Base-by-base conservation (phyloP, 1,140 invertebrate genomes). In the Manduca sexta region DNA sequence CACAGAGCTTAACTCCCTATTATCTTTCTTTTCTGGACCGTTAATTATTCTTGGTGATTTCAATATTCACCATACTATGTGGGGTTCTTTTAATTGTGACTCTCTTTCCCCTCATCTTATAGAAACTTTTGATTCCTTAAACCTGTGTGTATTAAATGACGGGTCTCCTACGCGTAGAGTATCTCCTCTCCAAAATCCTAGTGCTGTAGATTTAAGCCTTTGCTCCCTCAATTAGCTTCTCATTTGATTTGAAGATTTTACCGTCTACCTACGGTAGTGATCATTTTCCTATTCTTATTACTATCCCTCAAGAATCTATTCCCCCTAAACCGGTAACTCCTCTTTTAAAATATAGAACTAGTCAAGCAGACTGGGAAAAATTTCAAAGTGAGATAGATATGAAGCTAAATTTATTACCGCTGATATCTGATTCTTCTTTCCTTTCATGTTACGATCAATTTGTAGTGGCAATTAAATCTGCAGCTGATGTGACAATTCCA, bases 71-170 rank as follows among this genome's bases (percentile, higher is more conserved):
- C 21, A 26, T 8, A 5, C 21, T 26, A 26, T 26, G 21, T 26
- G 21, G 21, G 21, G 0, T n/a, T n/a, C 35, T 8, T 3, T 5
- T 7, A 1, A 26, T 10, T 13, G 4, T 10, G 16, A 46, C 13
- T 3, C 16, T 1, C 34, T 21, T 14, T 18, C 15, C 15, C 12
- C 11, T 21, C 10, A 11, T 6, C 18, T 52, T 0, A 1, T 41
- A 5, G 37, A 52, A 1, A 8, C 45, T 2, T 21, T 45, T 10
- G 38, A 52, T 13, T 6, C 11, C 13, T 2, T 13, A 0, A 41
- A 45, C 21, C n/a, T 52, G 1, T 45, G 35, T 10, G 8, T 52
- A 2, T 13, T 52, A 11, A 52, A 52, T 41, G 49, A 52, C 18
- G 49, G 49, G 11, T 39, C 43, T 7, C 35, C 43, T 8, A 52